Evolutionary conservation across 2,888 invertebrate genomes (phyloP).

Genomic region (Melolontha melolontha): DNA sequence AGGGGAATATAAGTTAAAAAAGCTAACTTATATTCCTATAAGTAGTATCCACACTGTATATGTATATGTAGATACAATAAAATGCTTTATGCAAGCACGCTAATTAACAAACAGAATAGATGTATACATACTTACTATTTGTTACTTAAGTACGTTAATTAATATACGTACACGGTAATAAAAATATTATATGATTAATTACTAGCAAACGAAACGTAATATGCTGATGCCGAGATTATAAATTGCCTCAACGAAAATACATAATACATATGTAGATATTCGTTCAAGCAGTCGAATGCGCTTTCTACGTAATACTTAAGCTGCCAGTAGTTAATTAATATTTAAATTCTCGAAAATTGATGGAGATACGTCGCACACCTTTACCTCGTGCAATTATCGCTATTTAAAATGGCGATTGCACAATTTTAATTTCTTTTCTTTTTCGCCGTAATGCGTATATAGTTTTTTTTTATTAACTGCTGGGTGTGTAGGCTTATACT

Average conservation of each 20-base stretch:
- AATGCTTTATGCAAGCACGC: too few relatives aligned
- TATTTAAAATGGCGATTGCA: conserved; percentile 17
- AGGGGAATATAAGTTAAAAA: too few relatives aligned
- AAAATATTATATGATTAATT: conserved; percentile 34
- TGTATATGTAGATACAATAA: too few relatives aligned
- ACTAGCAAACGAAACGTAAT: conserved; percentile 23
- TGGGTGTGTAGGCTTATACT: too few relatives aligned
- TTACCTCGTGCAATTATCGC: conserved; percentile 7
- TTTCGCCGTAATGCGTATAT: not conserved
- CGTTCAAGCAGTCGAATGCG: conserved; percentile 4
- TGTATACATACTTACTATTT: too few relatives aligned
- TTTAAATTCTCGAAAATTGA: conserved; percentile 21
- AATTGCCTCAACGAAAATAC: too few relatives aligned
- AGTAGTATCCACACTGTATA: too few relatives aligned
- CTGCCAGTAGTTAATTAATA: conserved; percentile 20
- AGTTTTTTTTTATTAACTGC: too few relatives aligned
- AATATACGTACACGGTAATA: conserved; percentile 17
- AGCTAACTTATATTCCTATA: too few relatives aligned
- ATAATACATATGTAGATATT: too few relatives aligned
- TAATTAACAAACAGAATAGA: too few relatives aligned
- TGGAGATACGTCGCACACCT: conserved; percentile 5
- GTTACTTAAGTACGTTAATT: conserved; percentile 34
- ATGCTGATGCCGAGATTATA: conserved; percentile 6
- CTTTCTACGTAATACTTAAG: conserved; percentile 17
- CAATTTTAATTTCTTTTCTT: conserved; percentile 15